Base-by-base conservation (phyloP, 2,888 invertebrate genomes). In the Thera britannica region DNA sequence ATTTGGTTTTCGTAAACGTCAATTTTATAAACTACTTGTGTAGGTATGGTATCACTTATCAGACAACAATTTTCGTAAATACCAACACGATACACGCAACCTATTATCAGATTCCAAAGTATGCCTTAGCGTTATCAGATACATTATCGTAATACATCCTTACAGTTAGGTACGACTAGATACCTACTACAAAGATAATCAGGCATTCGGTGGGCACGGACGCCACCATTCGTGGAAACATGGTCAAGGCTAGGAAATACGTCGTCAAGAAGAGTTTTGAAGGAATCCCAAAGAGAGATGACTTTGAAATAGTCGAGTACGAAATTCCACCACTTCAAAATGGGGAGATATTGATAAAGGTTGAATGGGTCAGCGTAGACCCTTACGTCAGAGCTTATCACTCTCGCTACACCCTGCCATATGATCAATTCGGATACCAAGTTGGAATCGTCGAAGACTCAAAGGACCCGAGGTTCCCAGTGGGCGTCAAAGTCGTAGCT, bases 271-370 rank as follows among this genome's bases (percentile, higher is more conserved):
- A 94, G 70, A 83, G 90, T 58, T 96, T 96, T 76, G 83, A 94
- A 41, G 96, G 95, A 0, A 83, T 93, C 9, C 96, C 96, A 0
- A 95, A 95, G 74, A 81, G 87, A 41, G 86, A 92, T 0, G 95
- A 96, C 84, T 93, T 95, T 44, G 88, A 94, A 76, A 77, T 96
- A 1, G 93, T 95, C 1, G 95, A 96, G 78, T 94, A 95, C 77
- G 94, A 95, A 52, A 79, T 96, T 38, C 95, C 95, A 3, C 82
- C 93, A 9, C 76, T 96, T 0, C 85, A 95, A 75, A 91, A 95
- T 84, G 95, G 95, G 84, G 96, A 87, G 63, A 76, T 85, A 49
- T 75, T 87, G 0, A 77, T 86, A 11, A 86, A 87, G 68, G 68
- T 80, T 0, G 85, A 85, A 63, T 87, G 80, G 80, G 73, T 87